Evolutionary conservation across 2,888 invertebrate genomes (phyloP), one percentile per base, ranked within the genome.

Genomic region (Neuroscelio doddi): DNA sequence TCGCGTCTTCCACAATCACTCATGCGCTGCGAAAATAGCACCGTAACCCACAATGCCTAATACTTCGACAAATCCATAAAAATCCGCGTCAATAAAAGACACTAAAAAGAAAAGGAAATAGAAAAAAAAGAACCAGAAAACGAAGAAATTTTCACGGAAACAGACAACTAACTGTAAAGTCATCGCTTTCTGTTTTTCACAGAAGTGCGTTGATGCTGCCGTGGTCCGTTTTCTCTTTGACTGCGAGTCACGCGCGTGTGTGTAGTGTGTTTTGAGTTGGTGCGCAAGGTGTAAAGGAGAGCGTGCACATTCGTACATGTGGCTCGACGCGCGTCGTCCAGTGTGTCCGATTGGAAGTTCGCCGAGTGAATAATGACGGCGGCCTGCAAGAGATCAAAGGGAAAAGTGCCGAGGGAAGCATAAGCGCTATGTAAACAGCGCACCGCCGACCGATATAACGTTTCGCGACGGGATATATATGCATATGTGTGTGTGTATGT

Each of bases 391-490:
- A 63, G 62, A 58, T 58, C 62, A 62, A 66, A 58, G 66, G 58
- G 62, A 66, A 66, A 62, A 62, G 62, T 55, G 66, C 57, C 66
- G 66, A 66, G 61, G 61, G 65, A 66, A 62, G 66, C 42, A 16
- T 38, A 38, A 38, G 38, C 38, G 62, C 62, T 55, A 62, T 52
- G 66, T 62, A 66, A 66, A 66, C 66, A 62, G 56, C 38, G 38
- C 38, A 16, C 38, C 38, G 38, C 32, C 38, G 52, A 56, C 61
- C 65, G 56, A 56, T 61, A 65, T 65, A 65, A 61, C 61, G 61
- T 47, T 61, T 21, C 38, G 16, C 38, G 38, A n/a, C 38, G 17
- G 9, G 38, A n/a, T 44, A 27, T 15, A 29, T 44, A 27, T 44
- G 12, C 26, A 26, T 27, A 15, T 44, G 9, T 16, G 16, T 16